Conservation (phyloP, 2,888 invertebrate genomes). For the Drosophila parthenogenetica region DNA sequence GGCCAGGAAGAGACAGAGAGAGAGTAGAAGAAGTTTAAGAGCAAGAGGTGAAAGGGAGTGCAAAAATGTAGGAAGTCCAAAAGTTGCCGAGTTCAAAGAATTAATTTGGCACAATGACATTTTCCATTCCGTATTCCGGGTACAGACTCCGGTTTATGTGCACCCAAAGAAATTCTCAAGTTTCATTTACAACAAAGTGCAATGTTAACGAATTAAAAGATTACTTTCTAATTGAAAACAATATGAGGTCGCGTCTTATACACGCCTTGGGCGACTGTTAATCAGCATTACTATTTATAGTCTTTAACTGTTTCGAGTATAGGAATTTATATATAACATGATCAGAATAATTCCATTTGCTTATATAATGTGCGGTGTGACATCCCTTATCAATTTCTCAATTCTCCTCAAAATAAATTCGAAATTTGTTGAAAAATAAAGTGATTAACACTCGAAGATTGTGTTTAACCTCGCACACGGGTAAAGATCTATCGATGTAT, state of each 20-base stretch:
- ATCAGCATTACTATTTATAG: constrained; percentile 60
- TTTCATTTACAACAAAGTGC: constrained; percentile 34
- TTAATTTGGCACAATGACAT: constrained; percentile 49
- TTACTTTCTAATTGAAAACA: constrained; percentile 61
- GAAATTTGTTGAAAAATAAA: constrained; percentile 37
- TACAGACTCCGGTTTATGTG: neutral
- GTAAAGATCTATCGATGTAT: constrained; percentile 4
- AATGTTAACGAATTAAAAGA: constrained; percentile 54
- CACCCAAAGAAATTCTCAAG: neutral
- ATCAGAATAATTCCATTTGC: constrained; percentile 60
- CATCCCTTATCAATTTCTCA: constrained; percentile 56
- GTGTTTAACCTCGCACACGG: constrained; percentile 23
- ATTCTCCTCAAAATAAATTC: constrained; percentile 24
- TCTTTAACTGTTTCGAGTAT: constrained; percentile 46
- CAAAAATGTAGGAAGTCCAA: constrained; percentile 32
- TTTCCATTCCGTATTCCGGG: constrained; percentile 30
- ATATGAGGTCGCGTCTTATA: constrained; percentile 34
- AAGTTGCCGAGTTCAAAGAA: constrained; percentile 32
- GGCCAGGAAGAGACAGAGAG: neutral
- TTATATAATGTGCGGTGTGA: constrained; percentile 45
- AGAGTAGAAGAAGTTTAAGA: neutral
- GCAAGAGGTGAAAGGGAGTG: constrained; percentile 7
- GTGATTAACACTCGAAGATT: constrained; percentile 36
- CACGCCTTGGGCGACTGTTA: constrained; percentile 65
- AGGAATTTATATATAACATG: constrained; percentile 16